Evolutionary conservation across 2,113 vertebrate species (phyloP), one percentile per base, ranked within the genome.

Genomic region (Tauraco erythrolophus): DNA sequence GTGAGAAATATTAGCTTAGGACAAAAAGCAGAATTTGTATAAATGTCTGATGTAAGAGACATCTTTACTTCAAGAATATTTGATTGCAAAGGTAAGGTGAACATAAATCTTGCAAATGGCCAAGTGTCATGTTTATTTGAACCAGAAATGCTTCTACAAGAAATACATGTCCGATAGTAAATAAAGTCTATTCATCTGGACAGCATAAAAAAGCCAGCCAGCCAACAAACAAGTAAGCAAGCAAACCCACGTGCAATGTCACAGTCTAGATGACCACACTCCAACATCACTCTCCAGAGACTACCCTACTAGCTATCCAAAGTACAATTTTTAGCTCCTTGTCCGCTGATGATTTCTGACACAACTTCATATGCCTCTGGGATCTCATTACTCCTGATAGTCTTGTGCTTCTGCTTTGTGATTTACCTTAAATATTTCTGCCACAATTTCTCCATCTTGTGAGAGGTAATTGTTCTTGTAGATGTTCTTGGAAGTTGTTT

Each of bases 381-480:
- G 94, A 93, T 62, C 95, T 93, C 90, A 76, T 97, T 95, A 90
- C 33, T 88, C 74, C 65, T 60, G 11, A n/a, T 7, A 82, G 64
- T 14, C 74, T 62, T 3, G 30, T 39, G 74, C 51, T 46, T 75
- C 89, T 74, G 68, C 50, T 25, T 14, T 4, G 43, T 27, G 51
- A 58, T 58, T 58, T 54, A 31, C 88, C 41, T 65, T 33, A 93
- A 84, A 45, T 64, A 33, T 54, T 89, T 58, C 65, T 94, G 69
- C 69, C 45, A 37, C 39, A 5, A 7, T 37, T 75, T 75, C 45
- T 31, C 39, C 23, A 30, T 25, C 68, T 53, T 33, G 19, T 31
- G 45, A 84, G 56, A 70, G 69, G 33, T 27, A 74, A 56, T 58
- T 75, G 50, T 8, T 70, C 56, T 57, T 35, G 28, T 8, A 39